phyloP scores from a whole-genome alignment of 1,140 invertebrate genomes.

The Oryctes rhinoceros region DNA sequence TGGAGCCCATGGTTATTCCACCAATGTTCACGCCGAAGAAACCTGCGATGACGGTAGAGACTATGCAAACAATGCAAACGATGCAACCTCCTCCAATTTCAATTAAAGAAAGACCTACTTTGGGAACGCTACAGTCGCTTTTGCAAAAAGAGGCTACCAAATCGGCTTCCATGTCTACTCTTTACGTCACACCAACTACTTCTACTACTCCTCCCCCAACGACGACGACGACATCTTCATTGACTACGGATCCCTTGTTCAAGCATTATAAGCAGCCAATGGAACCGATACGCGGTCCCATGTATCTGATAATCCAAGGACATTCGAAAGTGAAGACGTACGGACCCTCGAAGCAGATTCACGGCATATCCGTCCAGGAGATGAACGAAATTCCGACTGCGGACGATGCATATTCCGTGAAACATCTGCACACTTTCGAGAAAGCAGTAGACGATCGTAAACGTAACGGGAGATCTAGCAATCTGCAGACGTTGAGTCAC shows the following conservation, averaged over 20 bases:
- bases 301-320: conserved; percentile 82
- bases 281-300: conserved; percentile 70
- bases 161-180: conserved; percentile 48
- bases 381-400: conserved; percentile 63
- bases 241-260: conserved; percentile 66
- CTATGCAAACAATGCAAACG: conserved; percentile 55
- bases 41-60: conserved; percentile 51
- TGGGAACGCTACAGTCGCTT: conserved; percentile 52
- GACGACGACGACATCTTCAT: conserved; percentile 57
- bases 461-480: conserved; percentile 51
- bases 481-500: conserved; percentile 57
- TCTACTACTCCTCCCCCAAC: conserved; percentile 61
- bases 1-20: conserved; percentile 15
- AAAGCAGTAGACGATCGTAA: conserved; percentile 48
- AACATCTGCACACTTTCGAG: conserved; percentile 64
- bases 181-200: conserved; percentile 57
- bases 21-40: conserved; percentile 58
- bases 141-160: conserved; percentile 56
- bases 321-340: conserved; percentile 86
- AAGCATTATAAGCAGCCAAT: conserved; percentile 72
- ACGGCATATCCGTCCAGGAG: conserved; percentile 62
- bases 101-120: conserved; percentile 48
- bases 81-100: conserved; percentile 54
- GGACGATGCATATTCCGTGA: conserved; percentile 58
- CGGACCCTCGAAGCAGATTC: conserved; percentile 68